Conservation (phyloP, 1,140 invertebrate species). For the Colletes latitarsis region DNA sequence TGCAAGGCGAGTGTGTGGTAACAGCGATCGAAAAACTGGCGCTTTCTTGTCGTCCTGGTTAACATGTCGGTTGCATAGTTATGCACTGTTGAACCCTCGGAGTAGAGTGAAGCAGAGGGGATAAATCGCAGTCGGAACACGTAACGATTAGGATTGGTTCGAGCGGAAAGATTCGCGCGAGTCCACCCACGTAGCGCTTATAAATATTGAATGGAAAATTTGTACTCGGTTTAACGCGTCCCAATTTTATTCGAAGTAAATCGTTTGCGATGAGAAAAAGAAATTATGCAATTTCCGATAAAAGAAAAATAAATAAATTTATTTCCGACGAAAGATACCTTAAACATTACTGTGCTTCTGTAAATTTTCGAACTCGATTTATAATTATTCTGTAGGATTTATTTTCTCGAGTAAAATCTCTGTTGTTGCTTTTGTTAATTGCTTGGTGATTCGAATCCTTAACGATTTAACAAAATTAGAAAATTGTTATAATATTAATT, state of each 20-base stretch:
- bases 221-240: neutral
- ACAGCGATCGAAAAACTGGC: neutral
- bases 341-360: too few relatives aligned
- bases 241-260: neutral
- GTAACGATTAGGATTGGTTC: conserved; percentile 38
- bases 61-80: conserved; percentile 33
- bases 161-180: conserved; percentile 13
- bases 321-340: too few relatives aligned
- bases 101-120: neutral
- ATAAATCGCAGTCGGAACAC: conserved; percentile 14
- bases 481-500: too few relatives aligned
- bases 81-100: neutral
- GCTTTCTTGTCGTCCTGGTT: conserved; percentile 5
- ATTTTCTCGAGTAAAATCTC: too few relatives aligned
- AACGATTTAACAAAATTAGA: too few relatives aligned
- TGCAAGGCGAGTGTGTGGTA: neutral
- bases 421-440: too few relatives aligned
- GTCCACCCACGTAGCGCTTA: conserved; percentile 43
- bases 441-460: too few relatives aligned
- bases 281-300: neutral
- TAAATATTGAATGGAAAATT: conserved; percentile 41
- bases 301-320: too few relatives aligned
- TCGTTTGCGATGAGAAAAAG: neutral
- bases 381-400: too few relatives aligned
- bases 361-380: too few relatives aligned